Evolutionary conservation across 2,113 vertebrate genomes (phyloP).

Genomic region (Rallus limicola): DNA sequence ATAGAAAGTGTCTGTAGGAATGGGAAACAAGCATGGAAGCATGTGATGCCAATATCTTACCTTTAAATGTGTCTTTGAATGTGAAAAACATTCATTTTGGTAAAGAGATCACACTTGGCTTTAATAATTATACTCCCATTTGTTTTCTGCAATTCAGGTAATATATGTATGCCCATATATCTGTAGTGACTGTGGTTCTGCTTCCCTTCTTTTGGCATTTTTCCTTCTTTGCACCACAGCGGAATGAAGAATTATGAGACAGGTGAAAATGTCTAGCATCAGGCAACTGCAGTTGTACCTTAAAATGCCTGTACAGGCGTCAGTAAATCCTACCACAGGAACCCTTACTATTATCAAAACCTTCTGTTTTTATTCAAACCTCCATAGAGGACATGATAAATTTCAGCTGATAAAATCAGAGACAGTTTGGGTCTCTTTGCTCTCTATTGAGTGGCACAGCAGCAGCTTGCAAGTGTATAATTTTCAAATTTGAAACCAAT

Average conservation of each 20-base stretch:
- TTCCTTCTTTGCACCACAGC: background rate
- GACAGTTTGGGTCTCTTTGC: conserved; percentile 69
- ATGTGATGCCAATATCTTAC: background rate
- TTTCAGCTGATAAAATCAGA: conserved; percentile 54
- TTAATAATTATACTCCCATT: background rate
- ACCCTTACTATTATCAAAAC: conserved; percentile 46
- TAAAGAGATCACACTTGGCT: background rate
- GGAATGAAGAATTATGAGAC: conserved; percentile 22
- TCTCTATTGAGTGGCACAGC: conserved; percentile 79
- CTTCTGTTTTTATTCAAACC: conserved; percentile 59
- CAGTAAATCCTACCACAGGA: conserved; percentile 46
- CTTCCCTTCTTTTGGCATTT: background rate
- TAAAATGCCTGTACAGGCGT: conserved; percentile 61
- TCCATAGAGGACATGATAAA: conserved; percentile 24
- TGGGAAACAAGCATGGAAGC: background rate
- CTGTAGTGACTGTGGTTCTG: background rate
- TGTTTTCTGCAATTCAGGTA: background rate
- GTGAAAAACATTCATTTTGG: background rate
- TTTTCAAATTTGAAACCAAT: conserved; percentile 91
- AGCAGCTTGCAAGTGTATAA: conserved; percentile 81
- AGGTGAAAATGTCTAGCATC: conserved; percentile 32
- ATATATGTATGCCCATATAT: background rate
- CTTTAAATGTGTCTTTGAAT: background rate
- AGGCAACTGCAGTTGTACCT: background rate
- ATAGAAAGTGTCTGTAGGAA: background rate